phyloP scores from a whole-genome alignment of 2,113 vertebrate genomes.

The Caretta caretta region DNA sequence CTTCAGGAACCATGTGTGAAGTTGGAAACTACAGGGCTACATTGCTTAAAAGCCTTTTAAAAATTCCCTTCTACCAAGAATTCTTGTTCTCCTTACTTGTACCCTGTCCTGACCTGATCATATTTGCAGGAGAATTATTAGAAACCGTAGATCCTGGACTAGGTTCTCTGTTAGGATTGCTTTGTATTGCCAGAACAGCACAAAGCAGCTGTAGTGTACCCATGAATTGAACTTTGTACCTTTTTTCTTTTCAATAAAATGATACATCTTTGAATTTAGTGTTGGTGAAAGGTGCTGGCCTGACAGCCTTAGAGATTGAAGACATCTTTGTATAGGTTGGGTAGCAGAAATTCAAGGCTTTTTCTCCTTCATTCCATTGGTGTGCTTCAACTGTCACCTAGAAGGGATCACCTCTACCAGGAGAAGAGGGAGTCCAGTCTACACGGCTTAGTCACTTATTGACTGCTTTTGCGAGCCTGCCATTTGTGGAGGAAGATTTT shows the following conservation, averaged over 20 bases:
- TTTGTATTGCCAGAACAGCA: background rate
- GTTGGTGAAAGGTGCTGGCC: background rate
- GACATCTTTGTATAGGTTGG: background rate
- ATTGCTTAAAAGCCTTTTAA: background rate
- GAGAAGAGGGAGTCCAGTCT: background rate
- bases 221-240: too few species aligned
- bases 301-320: background rate
- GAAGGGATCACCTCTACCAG: background rate
- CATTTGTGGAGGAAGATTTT: background rate
- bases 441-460: background rate
- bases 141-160: background rate
- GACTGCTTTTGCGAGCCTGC: background rate
- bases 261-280: background rate
- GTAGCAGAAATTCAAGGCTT: background rate
- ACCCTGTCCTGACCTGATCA: fast-evolving
- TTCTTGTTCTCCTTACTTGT: fast-evolving
- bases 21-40: background rate
- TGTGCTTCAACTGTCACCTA: background rate
- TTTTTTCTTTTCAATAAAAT: background rate
- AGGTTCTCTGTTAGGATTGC: background rate
- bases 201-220: background rate
- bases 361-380: background rate
- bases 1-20: background rate
- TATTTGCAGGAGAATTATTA: background rate
- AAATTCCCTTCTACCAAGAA: background rate